Evolutionary conservation across 1,140 invertebrate species (phyloP).

Genomic region (Octopus bimaculoides): DNA sequence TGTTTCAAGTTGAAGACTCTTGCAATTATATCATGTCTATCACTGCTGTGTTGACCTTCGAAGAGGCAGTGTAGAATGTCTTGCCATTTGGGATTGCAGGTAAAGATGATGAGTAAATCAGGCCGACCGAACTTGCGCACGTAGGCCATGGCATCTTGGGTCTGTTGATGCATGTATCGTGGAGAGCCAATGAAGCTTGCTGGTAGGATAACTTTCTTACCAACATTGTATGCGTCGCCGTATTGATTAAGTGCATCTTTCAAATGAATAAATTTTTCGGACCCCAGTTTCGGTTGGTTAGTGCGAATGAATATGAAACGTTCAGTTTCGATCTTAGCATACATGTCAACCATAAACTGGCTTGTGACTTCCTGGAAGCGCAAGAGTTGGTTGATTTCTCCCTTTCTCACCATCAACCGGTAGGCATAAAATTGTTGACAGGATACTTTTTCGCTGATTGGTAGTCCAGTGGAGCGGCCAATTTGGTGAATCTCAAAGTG

Average conservation of each 20-base stretch:
- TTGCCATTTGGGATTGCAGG: not conserved
- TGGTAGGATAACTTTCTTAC: not conserved
- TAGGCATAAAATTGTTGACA: not conserved
- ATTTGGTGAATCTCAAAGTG: not conserved
- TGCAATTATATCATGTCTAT: not conserved
- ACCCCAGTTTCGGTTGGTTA: not conserved
- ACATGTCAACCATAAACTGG: not conserved
- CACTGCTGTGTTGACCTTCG: not conserved
- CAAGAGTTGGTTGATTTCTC: not conserved
- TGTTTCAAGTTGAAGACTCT: no score
- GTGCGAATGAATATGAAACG: not conserved
- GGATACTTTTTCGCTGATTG: not conserved
- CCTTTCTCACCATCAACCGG: not conserved
- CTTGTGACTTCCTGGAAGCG: not conserved
- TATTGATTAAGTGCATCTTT: not conserved
- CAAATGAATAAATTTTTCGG: not conserved
- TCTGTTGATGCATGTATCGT: conserved; percentile 1
- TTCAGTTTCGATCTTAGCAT: not conserved
- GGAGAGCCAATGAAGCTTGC: not conserved
- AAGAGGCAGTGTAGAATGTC: not conserved
- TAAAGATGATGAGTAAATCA: not conserved
- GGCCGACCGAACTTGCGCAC: not conserved
- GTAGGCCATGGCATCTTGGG: not conserved
- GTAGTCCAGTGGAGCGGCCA: no score
- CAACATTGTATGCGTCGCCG: not conserved